Base-by-base conservation (phyloP, 2,888 invertebrate species). In the Strigamia maritima region DNA sequence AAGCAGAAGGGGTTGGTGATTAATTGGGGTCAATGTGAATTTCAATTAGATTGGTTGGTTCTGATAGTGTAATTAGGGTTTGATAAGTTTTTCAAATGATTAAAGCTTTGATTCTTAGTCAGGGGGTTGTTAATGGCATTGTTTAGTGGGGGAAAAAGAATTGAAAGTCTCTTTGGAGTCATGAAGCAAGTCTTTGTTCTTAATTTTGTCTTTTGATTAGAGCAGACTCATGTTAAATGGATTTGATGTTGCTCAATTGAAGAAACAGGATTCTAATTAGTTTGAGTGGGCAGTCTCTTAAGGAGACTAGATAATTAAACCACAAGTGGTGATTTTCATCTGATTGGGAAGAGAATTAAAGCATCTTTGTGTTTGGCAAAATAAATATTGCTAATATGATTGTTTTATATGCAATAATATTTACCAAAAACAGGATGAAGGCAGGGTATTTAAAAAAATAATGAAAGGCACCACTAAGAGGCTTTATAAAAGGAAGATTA, bases 171-270 rank as follows among this genome's bases (percentile, higher is more conserved):
- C 60, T 60, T 60, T 60, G n/a, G 60, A 10, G 3, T 10, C 60
- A 49, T 49, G 49, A 49, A 49, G 16, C 49, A 49, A 49, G 31
- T 44, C 44, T 19, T 19, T 26, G 3, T 26, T 7, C 24, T 4
- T 65, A 65, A 65, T 65, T 65, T 65, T 65, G 65, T 65, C 65
- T 65, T 65, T 65, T 65, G 65, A 65, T 65, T 65, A 65, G 65
- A 24, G 65, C 2, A 65, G 60, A 60, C 60, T 60, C 60, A 60
- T 26, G 26, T 65, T 65, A 65, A 65, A 26, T 65, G 65, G 26
- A 65, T 65, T 65, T 65, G 65, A 65, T 65, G 65, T 65, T 26
- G n/a, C 28, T 65, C 65, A 65, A 65, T 65, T 65, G 65, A 65
- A 65, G 65, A 65, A 65, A 65, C 65, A 65, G 16, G 65, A 65